These are phyloP conservation scores for Andrena marginata DNA, from an alignment of 2,888 invertebrate species.

Conservation along the genomic window DNA sequence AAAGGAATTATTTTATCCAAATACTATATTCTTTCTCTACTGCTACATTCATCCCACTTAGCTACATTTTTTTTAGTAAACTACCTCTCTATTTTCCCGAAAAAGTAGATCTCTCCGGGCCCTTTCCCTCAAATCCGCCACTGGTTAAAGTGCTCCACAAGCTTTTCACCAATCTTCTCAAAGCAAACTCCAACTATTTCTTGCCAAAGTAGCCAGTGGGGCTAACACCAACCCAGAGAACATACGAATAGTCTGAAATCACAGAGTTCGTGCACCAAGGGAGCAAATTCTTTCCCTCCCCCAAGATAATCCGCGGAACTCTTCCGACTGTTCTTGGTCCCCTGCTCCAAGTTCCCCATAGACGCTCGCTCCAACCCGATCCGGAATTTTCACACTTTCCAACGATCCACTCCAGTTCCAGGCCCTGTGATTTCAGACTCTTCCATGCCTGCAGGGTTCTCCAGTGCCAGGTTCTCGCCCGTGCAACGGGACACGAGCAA, in stretches of 20 bases:
- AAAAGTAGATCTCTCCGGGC: no score
- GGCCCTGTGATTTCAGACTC: not conserved
- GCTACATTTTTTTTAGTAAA: no score
- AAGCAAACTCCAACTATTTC: not conserved
- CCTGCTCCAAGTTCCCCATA: not conserved
- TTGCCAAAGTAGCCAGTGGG: not conserved
- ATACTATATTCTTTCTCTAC: no score
- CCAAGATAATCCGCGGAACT: not conserved
- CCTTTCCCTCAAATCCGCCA: no score
- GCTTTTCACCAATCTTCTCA: not conserved
- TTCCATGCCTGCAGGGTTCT: not conserved
- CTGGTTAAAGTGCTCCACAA: no score
- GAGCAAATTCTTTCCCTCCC: not conserved
- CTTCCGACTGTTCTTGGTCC: not conserved
- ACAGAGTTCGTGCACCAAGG: not conserved
- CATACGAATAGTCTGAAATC: not conserved
- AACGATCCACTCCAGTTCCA: not conserved
- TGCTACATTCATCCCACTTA: no score
- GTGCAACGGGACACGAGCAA: conserved; percentile 6
- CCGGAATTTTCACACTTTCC: no score
- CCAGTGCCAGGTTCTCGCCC: not conserved
- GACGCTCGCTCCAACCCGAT: no score
- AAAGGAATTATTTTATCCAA: no score
- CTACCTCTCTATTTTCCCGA: no score
- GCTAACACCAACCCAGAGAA: not conserved